These are phyloP conservation scores for Agrochola macilenta DNA, from an alignment of 2,888 invertebrate genomes.

Conservation along the genomic window DNA sequence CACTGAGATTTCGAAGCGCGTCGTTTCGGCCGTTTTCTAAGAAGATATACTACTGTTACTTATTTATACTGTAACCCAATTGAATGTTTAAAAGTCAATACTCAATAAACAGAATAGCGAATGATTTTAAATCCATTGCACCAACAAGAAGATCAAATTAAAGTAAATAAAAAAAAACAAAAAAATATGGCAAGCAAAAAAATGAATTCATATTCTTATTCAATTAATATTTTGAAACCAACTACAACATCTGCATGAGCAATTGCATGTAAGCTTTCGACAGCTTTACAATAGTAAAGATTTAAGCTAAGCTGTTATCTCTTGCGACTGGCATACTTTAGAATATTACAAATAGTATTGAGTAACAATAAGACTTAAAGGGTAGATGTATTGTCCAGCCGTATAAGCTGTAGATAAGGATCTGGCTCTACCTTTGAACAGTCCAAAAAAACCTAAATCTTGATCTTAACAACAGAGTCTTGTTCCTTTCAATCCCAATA, in stretches of 20 bases:
- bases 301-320: conserved; percentile 30
- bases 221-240: background rate
- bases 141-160: background rate
- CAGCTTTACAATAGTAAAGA: conserved; percentile 22
- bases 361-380: conserved; percentile 25
- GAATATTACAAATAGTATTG: conserved; percentile 30
- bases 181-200: background rate
- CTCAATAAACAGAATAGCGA: too few species aligned
- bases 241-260: conserved; percentile 5
- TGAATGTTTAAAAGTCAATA: too few species aligned
- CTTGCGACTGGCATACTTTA: conserved; percentile 33
- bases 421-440: background rate
- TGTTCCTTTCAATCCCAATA: background rate
- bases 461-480: background rate
- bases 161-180: too few species aligned
- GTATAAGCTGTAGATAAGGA: conserved; percentile 14
- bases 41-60: too few species aligned
- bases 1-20: too few species aligned
- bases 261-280: conserved; percentile 16
- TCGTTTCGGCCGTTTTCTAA: too few species aligned
- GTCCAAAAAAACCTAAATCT: background rate
- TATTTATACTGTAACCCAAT: too few species aligned
- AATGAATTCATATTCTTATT: background rate
- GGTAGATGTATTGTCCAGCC: conserved; percentile 30
- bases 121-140: background rate